Evolutionary conservation across 2,113 vertebrate genomes (phyloP), one percentile per base, ranked within the genome.

Genomic region (Corvus hawaiiensis): DNA sequence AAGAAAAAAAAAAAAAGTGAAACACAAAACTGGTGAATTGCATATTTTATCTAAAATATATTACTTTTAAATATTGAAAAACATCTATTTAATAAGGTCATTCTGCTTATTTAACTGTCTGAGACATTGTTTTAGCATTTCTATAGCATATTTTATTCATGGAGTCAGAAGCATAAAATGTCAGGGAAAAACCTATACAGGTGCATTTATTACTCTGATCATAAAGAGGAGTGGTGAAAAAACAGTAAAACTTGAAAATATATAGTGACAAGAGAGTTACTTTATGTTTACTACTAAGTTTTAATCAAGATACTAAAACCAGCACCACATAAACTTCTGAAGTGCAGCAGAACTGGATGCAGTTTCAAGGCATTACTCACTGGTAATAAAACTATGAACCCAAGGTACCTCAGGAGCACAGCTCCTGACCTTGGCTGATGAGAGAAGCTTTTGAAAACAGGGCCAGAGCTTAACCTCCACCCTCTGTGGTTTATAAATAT

Each of bases 371-470:
- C 88, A 93, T 94, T 93, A 90, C 30, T 95, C 76, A 39, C 66
- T 96, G 62, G 75, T 96, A 90, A 96, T 89, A 84, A 84, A 94
- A 66, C 28, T 79, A 32, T 76, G 77, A 94, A 58, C 49, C 27
- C 69, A 66, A 59, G 69, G 87, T 95, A 87, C 76, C 89, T 26
- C 84, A 67, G 77, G 89, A 95, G 79, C 64, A 83, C 86, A 78
- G 91, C 77, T 91, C 55, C 89, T 94, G 81, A 87, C 85, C 74
- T 93, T 85, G 46, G 56, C 32, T 97, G 81, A 92, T 80, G 85
- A 97, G 75, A 96, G 95, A 94, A 81, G 79, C 54, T 41, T 41
- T 74, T 91, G 88, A 90, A 97, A 97, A 91, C 78, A 95, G 77
- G 58, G 68, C 59, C 61, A 95, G 75, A 93, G 78, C 81, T 96